Evolutionary conservation across 2,113 vertebrate species (phyloP).

Genomic region (Lethenteron camtschaticum): DNA sequence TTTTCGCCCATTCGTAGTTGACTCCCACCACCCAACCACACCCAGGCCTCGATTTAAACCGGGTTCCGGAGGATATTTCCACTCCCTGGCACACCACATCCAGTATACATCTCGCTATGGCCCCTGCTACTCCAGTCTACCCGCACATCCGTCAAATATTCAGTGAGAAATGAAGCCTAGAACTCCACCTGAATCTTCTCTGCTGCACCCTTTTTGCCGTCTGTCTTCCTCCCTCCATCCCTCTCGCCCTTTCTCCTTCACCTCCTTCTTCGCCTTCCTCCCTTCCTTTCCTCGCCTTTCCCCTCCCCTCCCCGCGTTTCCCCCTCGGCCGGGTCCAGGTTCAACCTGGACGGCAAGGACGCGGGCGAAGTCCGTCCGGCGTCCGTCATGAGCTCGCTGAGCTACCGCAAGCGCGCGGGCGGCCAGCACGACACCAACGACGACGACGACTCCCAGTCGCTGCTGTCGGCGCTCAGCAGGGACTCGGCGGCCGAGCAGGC

Average conservation of each 20-base stretch:
- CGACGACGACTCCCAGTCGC: slow-evolving; percentile 17
- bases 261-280: not conserved
- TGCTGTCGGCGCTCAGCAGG: slow-evolving; percentile 36
- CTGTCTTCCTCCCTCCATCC: slow-evolving; percentile 12
- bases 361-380: slow-evolving; percentile 32
- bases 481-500: slow-evolving; percentile 30
- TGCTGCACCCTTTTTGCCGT: slow-evolving; percentile 8
- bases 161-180: no score
- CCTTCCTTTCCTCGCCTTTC: slow-evolving; percentile 6
- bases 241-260: not conserved
- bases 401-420: slow-evolving; percentile 57
- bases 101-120: no score
- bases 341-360: slow-evolving; percentile 34
- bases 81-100: no score
- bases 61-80: no score
- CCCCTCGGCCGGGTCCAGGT: slow-evolving; percentile 11
- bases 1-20: no score
- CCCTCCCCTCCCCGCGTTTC: slow-evolving; percentile 7
- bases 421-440: slow-evolving; percentile 37
- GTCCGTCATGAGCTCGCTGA: slow-evolving; percentile 63
- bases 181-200: no score
- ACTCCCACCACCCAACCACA: no score
- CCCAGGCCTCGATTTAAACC: no score
- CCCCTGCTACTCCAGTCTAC: no score
- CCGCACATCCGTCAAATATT: no score